These are phyloP conservation scores for Aplysina aerophoba DNA, from an alignment of 37 sponge, comb jelly and placozoan species.

Conservation along the genomic window DNA sequence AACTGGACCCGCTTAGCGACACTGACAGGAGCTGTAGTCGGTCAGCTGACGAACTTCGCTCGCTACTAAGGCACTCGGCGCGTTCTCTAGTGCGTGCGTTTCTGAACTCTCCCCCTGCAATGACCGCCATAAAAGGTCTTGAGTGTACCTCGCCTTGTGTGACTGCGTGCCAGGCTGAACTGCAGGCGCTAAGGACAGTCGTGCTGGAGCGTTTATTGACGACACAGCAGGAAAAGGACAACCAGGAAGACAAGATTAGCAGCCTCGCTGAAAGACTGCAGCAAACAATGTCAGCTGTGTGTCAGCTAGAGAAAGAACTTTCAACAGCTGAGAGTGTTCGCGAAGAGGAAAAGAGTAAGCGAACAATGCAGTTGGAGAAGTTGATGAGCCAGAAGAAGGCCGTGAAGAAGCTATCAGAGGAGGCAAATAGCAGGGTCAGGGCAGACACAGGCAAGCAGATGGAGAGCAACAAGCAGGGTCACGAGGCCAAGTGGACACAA, in stretches of 20 bases:
- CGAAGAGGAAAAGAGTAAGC: slow-evolving; percentile 49
- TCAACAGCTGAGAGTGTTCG: slow-evolving; percentile 55
- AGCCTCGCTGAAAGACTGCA: slow-evolving; percentile 57
- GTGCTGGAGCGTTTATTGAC: slow-evolving; percentile 81
- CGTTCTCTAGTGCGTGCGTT: slow-evolving; percentile 76
- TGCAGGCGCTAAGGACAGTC: slow-evolving; percentile 41
- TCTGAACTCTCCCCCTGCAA: slow-evolving; percentile 54
- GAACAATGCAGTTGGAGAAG: slow-evolving; percentile 48
- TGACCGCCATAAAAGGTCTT: slow-evolving; percentile 43
- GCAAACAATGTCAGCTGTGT: slow-evolving; percentile 59
- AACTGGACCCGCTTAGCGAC: neutral
- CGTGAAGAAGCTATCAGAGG: slow-evolving; percentile 75
- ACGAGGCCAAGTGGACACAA: slow-evolving; percentile 39
- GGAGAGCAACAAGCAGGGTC: slow-evolving; percentile 31
- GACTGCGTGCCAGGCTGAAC: neutral
- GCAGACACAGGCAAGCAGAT: slow-evolving; percentile 74
- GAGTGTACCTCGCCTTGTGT: neutral
- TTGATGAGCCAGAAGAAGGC: slow-evolving; percentile 69
- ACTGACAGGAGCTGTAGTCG: neutral
- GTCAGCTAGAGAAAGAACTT: slow-evolving; percentile 76
- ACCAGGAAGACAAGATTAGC: slow-evolving; percentile 53
- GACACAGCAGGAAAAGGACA: slow-evolving; percentile 80
- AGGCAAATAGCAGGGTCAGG: slow-evolving; percentile 60
- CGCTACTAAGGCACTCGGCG: slow-evolving; percentile 55
- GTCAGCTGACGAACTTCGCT: slow-evolving; percentile 26